Conservation (phyloP, 2,113 vertebrate species). For the Semicossyphus pulcher region DNA sequence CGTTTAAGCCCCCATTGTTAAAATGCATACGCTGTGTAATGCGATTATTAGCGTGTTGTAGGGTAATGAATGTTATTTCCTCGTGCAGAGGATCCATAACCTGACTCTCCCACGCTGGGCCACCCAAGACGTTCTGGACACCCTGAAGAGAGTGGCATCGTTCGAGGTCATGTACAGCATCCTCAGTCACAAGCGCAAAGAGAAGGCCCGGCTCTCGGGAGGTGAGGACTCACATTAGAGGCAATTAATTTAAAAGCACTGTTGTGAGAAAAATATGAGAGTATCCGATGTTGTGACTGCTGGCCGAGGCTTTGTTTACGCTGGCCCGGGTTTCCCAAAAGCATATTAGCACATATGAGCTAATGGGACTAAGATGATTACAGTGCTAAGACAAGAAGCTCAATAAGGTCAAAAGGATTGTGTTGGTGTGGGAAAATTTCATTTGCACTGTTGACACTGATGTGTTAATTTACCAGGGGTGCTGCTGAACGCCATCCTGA, state of each 20-base stretch:
- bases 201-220: conserved; percentile 90
- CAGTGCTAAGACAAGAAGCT: conserved; percentile 32
- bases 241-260: conserved; percentile 28
- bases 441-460: conserved; percentile 51
- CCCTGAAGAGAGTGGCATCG: conserved; percentile 85
- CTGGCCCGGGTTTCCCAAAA: conserved; percentile 17
- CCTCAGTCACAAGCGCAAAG: conserved; percentile 84
- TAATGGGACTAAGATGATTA: conserved; percentile 51
- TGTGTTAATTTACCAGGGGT: conserved; percentile 83
- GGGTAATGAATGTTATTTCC: conserved; percentile 33
- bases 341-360: conserved; percentile 45
- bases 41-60: conserved; percentile 42
- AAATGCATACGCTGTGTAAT: conserved; percentile 48
- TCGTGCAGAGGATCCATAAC: conserved; percentile 85
- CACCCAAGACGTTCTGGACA: conserved; percentile 80
- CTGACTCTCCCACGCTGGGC: conserved; percentile 88
- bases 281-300: conserved; percentile 32
- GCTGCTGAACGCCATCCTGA: conserved; percentile 86
- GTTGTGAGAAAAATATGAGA: conserved; percentile 14
- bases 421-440: conserved; percentile 35
- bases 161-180: conserved; percentile 83
- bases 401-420: conserved; percentile 48
- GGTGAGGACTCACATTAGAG: conserved; percentile 79
- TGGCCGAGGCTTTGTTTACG: conserved; percentile 49
- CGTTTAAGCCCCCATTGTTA: conserved; percentile 51